Evolutionary conservation across 1,140 invertebrate genomes (phyloP), one percentile per base, ranked within the genome.

Genomic region (Nasonia vitripennis): DNA sequence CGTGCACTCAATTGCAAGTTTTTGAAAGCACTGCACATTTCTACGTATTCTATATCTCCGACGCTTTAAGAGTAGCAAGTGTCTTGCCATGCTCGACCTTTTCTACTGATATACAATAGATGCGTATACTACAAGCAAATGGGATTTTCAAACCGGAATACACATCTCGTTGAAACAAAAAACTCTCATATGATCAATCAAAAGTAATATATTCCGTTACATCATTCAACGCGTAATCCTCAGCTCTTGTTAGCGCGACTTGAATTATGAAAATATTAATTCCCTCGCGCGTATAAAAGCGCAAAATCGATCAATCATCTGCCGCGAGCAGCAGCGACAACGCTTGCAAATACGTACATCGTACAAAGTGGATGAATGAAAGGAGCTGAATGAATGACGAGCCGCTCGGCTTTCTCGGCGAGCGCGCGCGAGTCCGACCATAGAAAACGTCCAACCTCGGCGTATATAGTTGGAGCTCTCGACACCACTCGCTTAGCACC

Each of bases 321-420:
- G 55, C n/a, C 67, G 20, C n/a, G n/a, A 68, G 68, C 27, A n/a
- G 23, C 4, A 71, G 23, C 10, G 31, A 68, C 17, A 71, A n/a
- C 68, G 1, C n/a, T 6, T 4, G 68, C 23, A 17, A 2, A 37
- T 37, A 37, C 55, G 55, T 20, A 62, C 17, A 62, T n/a, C 17
- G 17, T n/a, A 7, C 27, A 34, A 31, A 31, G n/a, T 55, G 23
- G 4, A 74, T 51, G 34, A 82, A 74, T 73, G 79, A 27, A 37
- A 62, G 23, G 68, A 14, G 12, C n/a, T n/a, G 27, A 73, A 73
- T 73, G 68, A 81, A 81, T n/a, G 79, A 70, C 27, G 31, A 20
- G 1, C 23, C n/a, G 7, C 27, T 20, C 37, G 17, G 17, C 62
- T 79, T 41, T 62, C 62, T 79, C 62, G 14, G 17, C 4, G 5